Evolutionary conservation across 2,113 vertebrate genomes (phyloP).

Genomic region (Felis catus): DNA sequence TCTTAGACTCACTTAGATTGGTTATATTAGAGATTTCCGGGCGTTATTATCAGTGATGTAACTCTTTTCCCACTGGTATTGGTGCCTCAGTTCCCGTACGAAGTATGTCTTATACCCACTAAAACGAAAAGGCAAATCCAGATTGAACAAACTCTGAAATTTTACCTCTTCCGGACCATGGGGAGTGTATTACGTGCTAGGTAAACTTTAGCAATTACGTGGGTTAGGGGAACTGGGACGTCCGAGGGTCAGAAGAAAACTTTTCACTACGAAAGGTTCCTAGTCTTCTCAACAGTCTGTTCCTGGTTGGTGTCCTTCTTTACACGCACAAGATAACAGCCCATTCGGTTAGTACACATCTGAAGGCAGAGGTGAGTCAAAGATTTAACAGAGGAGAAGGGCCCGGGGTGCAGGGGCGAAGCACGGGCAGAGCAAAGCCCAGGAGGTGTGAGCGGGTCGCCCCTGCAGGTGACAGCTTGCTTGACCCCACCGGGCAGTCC

Average conservation of each 20-base stretch:
- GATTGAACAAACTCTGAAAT: background rate
- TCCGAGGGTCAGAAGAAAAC: background rate
- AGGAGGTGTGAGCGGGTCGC: background rate
- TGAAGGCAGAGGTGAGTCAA: background rate
- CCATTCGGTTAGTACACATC: rapidly evolving
- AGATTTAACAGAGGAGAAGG: background rate
- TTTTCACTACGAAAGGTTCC: background rate
- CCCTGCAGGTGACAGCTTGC: background rate
- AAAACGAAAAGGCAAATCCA: background rate
- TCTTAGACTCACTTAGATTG: background rate
- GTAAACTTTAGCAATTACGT: background rate
- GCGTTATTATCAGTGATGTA: background rate
- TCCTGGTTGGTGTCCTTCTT: background rate
- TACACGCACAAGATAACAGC: rapidly evolving
- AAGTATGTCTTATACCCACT: background rate
- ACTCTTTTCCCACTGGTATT: background rate
- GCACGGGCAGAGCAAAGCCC: rapidly evolving
- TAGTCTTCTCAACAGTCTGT: too few relatives aligned
- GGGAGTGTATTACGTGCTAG: too few relatives aligned
- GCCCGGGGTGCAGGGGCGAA: background rate
- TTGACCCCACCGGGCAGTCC: rapidly evolving
- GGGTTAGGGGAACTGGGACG: background rate
- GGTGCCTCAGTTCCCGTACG: background rate
- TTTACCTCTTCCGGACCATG: background rate
- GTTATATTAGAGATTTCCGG: background rate